These are phyloP conservation scores for Apis florea DNA, from an alignment of 1,140 invertebrate genomes.

Conservation along the genomic window DNA sequence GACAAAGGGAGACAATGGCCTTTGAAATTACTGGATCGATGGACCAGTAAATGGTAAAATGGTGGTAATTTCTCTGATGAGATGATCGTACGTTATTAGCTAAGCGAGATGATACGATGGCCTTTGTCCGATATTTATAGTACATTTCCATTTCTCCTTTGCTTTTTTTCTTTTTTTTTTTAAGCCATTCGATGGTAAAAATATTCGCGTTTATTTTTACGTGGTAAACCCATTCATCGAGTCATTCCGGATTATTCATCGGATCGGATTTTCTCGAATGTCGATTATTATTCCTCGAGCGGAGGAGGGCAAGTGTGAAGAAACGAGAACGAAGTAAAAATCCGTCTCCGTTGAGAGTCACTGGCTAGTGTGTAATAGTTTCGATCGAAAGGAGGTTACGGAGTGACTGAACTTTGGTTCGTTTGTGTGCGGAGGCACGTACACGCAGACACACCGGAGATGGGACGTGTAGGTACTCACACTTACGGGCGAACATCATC, in stretches of 20 bases:
- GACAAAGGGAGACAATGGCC: slow-evolving; percentile 9
- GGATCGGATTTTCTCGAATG: neutral
- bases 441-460: slow-evolving; percentile 19
- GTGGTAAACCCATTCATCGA: too few relatives aligned
- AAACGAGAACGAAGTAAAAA: slow-evolving; percentile 77
- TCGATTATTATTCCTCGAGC: neutral
- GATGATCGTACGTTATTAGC: too few relatives aligned
- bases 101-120: too few relatives aligned
- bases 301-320: neutral
- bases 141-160: too few relatives aligned
- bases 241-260: too few relatives aligned
- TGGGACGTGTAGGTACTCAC: slow-evolving; percentile 14
- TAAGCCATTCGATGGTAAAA: too few relatives aligned
- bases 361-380: slow-evolving; percentile 81
- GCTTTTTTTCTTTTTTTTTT: too few relatives aligned
- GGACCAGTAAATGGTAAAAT: too few relatives aligned
- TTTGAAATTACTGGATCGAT: slow-evolving; percentile 17
- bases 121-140: too few relatives aligned
- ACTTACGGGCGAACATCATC: slow-evolving; percentile 26
- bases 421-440: slow-evolving; percentile 64
- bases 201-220: too few relatives aligned
- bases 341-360: slow-evolving; percentile 73
- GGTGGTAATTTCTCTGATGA: too few relatives aligned
- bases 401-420: slow-evolving; percentile 80
- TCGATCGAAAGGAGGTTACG: slow-evolving; percentile 81